phyloP scores from a whole-genome alignment of 2,888 invertebrate genomes.

The Meiosimyza platycephala region DNA sequence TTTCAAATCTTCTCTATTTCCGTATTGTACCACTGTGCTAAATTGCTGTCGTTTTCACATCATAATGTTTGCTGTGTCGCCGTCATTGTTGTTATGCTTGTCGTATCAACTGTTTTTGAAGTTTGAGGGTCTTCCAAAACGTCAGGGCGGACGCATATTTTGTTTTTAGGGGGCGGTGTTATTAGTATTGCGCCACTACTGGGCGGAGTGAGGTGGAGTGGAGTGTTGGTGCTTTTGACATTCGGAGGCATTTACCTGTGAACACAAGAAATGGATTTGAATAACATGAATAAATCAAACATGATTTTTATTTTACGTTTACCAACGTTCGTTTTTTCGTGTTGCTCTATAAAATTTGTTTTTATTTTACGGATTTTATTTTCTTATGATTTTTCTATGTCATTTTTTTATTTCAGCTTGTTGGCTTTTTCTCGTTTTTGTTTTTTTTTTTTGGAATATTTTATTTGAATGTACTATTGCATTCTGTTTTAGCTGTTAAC shows the following conservation, averaged over 20 bases:
- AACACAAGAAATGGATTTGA: conserved; percentile 51
- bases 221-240: conserved; percentile 4
- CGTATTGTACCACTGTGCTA: conserved; percentile 23
- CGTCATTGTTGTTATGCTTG: conserved; percentile 9
- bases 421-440: neutral
- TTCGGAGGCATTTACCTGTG: conserved; percentile 26
- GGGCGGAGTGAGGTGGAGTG: neutral
- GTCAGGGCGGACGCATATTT: neutral
- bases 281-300: conserved; percentile 50
- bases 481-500: neutral
- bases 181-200: neutral
- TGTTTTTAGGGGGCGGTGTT: neutral
- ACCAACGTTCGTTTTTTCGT: neutral
- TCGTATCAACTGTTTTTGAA: neutral
- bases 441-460: conserved; percentile 4
- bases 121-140: neutral
- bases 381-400: neutral
- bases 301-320: conserved; percentile 23
- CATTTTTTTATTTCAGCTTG: conserved; percentile 12
- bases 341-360: neutral
- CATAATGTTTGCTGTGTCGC: conserved; percentile 30
- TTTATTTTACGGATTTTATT: conserved; percentile 18
- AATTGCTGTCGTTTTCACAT: conserved; percentile 32
- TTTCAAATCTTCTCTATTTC: too few species aligned
- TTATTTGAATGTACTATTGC: neutral